These are phyloP conservation scores for Cenopis cana DNA, from an alignment of 2,888 invertebrate genomes.

Conservation along the genomic window DNA sequence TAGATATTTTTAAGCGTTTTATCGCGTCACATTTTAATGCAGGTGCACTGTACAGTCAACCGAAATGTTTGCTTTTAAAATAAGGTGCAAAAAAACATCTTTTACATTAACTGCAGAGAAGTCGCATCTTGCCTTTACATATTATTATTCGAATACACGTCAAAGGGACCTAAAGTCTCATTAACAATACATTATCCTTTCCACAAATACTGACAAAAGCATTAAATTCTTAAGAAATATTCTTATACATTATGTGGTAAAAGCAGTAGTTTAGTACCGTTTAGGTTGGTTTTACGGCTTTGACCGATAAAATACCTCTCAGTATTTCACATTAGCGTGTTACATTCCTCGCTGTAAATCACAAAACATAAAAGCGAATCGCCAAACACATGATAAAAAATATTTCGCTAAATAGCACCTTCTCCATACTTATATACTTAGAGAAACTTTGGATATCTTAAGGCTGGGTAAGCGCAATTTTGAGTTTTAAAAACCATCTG, in stretches of 20 bases:
- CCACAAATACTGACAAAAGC: not conserved
- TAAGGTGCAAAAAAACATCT: not conserved
- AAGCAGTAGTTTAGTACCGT: not conserved
- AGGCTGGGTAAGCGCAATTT: no score
- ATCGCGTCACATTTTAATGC: no score
- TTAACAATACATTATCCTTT: slow-evolving; percentile 1
- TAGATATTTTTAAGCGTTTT: no score
- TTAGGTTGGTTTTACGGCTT: not conserved
- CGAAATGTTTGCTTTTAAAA: no score
- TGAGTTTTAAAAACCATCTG: no score
- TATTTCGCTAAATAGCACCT: not conserved
- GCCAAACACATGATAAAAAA: not conserved
- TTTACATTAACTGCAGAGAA: not conserved
- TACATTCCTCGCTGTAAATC: not conserved
- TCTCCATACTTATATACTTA: not conserved
- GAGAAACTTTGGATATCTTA: not conserved
- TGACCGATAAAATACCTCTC: not conserved
- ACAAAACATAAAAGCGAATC: not conserved
- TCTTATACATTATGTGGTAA: no score
- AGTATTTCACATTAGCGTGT: not conserved
- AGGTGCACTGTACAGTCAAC: no score
- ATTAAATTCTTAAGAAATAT: no score
- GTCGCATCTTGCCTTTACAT: not conserved
- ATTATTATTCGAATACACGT: no score
- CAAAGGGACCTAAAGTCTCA: not conserved